Conservation (phyloP, 2,113 vertebrate species). For the Salvelinus fontinalis region DNA sequence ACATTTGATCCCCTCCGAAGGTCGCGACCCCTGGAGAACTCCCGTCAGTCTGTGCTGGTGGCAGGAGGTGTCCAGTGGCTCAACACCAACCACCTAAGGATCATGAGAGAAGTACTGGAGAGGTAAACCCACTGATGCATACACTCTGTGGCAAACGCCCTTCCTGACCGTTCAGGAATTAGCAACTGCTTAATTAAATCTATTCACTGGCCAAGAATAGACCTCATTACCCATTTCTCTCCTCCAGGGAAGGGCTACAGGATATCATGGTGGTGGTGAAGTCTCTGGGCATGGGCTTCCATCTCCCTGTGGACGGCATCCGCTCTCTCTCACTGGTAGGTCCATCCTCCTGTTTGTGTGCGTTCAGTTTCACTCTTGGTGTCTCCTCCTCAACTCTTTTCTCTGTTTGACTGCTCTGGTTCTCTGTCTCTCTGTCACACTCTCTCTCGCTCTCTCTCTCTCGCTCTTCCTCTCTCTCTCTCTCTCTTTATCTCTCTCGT, state of each 20-base stretch:
- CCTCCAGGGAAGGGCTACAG: conserved; percentile 81
- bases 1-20: conserved; percentile 69
- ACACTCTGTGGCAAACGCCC: background rate
- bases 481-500: background rate
- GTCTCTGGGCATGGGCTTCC: conserved; percentile 94
- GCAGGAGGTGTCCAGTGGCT: conserved; percentile 97
- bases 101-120: conserved; percentile 83
- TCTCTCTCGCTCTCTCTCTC: background rate
- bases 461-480: background rate
- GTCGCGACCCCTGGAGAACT: conserved; percentile 86
- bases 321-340: conserved; percentile 85
- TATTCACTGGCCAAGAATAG: background rate
- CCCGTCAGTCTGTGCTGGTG: conserved; percentile 84
- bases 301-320: conserved; percentile 89
- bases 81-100: conserved; percentile 85
- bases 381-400: background rate
- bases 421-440: background rate
- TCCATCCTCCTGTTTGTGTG: conserved; percentile 4
- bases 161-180: background rate
- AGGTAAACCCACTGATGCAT: conserved; percentile 71
- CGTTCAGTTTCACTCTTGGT: background rate
- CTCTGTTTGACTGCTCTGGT: background rate
- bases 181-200: background rate
- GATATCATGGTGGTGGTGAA: conserved; percentile 91
- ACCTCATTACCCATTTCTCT: conserved; percentile 1